Base-by-base conservation (phyloP, 1,140 invertebrate genomes). In the Palaemon carinicauda region DNA sequence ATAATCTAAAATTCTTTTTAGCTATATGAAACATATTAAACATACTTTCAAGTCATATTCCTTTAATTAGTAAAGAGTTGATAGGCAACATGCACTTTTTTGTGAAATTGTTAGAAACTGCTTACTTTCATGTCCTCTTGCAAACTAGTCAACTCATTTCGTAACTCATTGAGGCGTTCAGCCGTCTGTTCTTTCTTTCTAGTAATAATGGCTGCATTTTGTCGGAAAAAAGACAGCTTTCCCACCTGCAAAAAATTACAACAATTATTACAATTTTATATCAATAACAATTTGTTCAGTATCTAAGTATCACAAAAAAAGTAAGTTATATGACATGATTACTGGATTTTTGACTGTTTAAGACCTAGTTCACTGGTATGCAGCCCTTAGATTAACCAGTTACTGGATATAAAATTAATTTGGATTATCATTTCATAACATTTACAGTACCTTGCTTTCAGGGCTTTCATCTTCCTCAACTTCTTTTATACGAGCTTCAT, bases 131-230 rank as follows among this genome's bases (percentile, higher is more conserved):
- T 88, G 81, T 94, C 93, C 81, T 92, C 91, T 90, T 94, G 93
- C 7, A 95, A 89, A 52, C 94, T 93, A 24, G 93, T 91, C 10
- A 96, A 91, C 83, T 94, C 93, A 21, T 92, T 92, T 77, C 94
- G 93, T 0, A 94, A 90, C 77, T 95, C 94, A 87, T 94, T 93
- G 24, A 96, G 92, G 82, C 94, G 93, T 87, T 95, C 94, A 1
- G 96, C 94, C 15, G 94, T 94, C 27, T 94, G 93, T 71, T 95
- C 94, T 90, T 97, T 97, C 90, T 96, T 96, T 31, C 95, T 93
- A 21, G 93, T 93, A 50, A 96, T 95, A 19, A 96, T 95, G 0
- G 94, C 93, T 3, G 96, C 96, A 92, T 97, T 96, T 90, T 97
- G 96, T 54, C 96, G 93, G 90, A 96, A 97, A 33, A 96, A 94